Evolutionary conservation across 2,113 vertebrate genomes (phyloP), one percentile per base, ranked within the genome.

Genomic region (Mobula hypostoma): DNA sequence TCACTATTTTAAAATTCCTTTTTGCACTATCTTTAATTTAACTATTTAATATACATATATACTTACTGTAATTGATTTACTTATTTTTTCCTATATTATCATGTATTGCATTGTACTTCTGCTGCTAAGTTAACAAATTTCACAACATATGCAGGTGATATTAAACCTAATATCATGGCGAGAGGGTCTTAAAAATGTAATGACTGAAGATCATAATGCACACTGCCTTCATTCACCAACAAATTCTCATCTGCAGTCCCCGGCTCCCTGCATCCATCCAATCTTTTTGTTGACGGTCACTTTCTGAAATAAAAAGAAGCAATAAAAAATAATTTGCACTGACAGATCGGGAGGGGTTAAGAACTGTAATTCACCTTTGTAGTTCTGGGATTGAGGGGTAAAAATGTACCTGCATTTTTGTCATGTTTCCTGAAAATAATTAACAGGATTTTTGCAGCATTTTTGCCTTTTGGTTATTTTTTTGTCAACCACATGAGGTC

Each of bases 401-500:
- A 66, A 66, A 32, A 88, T 32, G 29, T n/a, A n/a, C 29, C n/a
- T 66, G 1, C 58, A 66, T 63, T 66, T 88, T 7, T 66, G 14
- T 2, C 15, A 66, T 19, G 29, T 19, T n/a, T 15, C n/a, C 32
- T 90, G 5, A 7, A 90, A 90, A 32, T 19, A 19, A 74, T 7
- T n/a, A 7, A 61, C 85, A 61, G 27, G 85, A 32, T 29, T 32
- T 90, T 68, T 66, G 12, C 12, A 17, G 1, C 9, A 7, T 66
- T 90, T 90, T 90, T 90, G 29, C 61, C 5, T 32, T 66, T 36
- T 90, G 56, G 82, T 90, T 66, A 66, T 90, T 66, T 32, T 66
- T 68, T 90, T 90, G 14, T 90, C 85, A 66, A 63, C 85, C 85
- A 90, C 85, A 66, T 90, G 85, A 90, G 85, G 85, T 68, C 85